Base-by-base conservation (phyloP, 2,888 invertebrate species). In the Phrixothrix hirtus region DNA sequence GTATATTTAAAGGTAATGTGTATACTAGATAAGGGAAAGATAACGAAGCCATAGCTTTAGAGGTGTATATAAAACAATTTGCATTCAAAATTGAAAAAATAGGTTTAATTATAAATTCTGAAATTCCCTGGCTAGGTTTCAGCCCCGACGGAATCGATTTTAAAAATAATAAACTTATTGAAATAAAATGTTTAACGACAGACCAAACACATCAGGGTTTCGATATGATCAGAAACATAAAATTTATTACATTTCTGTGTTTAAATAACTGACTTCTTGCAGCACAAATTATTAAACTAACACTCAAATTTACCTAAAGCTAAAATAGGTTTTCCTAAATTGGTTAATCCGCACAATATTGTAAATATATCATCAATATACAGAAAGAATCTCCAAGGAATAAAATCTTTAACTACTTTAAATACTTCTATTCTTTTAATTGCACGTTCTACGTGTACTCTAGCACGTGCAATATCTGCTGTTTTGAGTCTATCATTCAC, bases 321-420 rank as follows among this genome's bases (percentile, higher is more conserved):
- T 27, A 46, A 16, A 37, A 46, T 37, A 11, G 46, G 37, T 17
- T 12, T 29, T 2, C 11, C 10, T 37, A 46, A 37, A 15, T 46
- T 46, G 3, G 26, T 14, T 10, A 46, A 16, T 16, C 27, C 46
- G 21, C 46, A 46, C 9, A 14, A 14, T 13, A 46, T 14, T 16
- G 10, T 46, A 12, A 46, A 30, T 5, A 36, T 14, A n/a, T 37
- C 29, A 17, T 46, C 21, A 15, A 12, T n/a, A 27, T 27, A 29
- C 3, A 21, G 36, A 17, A 36, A 9, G 3, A 46, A 12, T 11
- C 12, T 16, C 16, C 21, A 35, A 7, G 45, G 30, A 27, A 45
- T 10, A 7, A n/a, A n/a, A 7, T 13, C n/a, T 4, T 12, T 21
- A 2, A 45, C 7, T 11, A 37, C 30, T n/a, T 45, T 29, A 37